These are phyloP conservation scores for Miniopterus natalensis DNA, from an alignment of 2,113 vertebrate species.

Conservation along the genomic window DNA sequence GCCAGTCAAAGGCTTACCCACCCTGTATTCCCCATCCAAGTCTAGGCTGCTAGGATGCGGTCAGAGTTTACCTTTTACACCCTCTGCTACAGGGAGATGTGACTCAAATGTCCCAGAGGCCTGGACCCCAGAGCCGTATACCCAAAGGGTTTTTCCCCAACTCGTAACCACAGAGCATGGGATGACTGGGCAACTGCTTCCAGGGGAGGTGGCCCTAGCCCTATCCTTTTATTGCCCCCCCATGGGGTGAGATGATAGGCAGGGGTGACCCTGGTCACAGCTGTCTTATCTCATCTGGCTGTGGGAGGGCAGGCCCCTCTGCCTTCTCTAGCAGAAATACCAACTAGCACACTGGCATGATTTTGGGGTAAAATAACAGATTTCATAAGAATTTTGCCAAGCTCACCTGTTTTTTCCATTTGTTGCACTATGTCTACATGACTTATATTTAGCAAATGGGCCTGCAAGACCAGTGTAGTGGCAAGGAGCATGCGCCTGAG, in stretches of 20 bases:
- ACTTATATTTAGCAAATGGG: background rate
- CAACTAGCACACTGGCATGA: too few relatives aligned
- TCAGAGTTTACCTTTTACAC: background rate
- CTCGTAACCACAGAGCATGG: accelerated
- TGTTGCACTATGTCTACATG: too few relatives aligned
- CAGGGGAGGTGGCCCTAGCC: background rate
- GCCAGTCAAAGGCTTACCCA: background rate
- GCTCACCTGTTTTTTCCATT: background rate
- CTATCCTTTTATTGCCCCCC: background rate
- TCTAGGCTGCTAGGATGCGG: background rate
- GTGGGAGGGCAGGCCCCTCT: too few relatives aligned
- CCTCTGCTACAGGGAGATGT: background rate
- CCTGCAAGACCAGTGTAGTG: background rate
- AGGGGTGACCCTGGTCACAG: background rate
- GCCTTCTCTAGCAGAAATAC: background rate
- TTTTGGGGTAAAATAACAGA: background rate
- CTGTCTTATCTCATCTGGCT: background rate
- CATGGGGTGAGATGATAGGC: background rate
- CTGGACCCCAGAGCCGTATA: background rate
- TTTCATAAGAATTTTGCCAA: background rate
- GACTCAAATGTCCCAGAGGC: background rate
- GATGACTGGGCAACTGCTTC: background rate
- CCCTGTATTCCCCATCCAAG: background rate
- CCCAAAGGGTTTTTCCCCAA: background rate
- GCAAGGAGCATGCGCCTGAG: background rate